Evolutionary conservation across 2,888 invertebrate species (phyloP).

Genomic region (Pinctada fucata): DNA sequence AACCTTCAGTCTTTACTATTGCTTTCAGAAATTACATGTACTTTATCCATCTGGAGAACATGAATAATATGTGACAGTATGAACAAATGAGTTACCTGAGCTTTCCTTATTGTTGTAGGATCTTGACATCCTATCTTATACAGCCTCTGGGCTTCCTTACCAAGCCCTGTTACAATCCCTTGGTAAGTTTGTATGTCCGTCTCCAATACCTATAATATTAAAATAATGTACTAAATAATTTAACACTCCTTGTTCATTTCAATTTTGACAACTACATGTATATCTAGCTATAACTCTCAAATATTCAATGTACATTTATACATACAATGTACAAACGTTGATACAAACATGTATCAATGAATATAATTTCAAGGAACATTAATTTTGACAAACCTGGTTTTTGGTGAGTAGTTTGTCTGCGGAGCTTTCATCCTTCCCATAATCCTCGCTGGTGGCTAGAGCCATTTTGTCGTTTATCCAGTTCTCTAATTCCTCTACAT

Average conservation of each 20-base stretch:
- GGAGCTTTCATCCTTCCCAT: constrained; percentile 93
- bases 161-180: constrained; percentile 70
- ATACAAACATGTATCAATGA: background rate
- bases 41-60: no score
- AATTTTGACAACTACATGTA: no score
- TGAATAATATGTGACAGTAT: no score
- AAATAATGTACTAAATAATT: constrained; percentile 12
- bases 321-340: background rate
- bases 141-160: constrained; percentile 69
- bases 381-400: constrained; percentile 82
- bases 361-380: no score
- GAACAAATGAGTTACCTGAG: constrained; percentile 62
- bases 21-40: no score
- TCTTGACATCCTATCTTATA: constrained; percentile 89
- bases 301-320: background rate
- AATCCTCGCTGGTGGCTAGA: constrained; percentile 91
- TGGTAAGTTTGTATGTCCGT: constrained; percentile 75
- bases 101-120: constrained; percentile 70
- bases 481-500: constrained; percentile 97
- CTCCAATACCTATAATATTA: constrained; percentile 82
- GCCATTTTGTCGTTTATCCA: constrained; percentile 98
- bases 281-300: background rate
- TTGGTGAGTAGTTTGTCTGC: constrained; percentile 95
- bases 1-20: no score
- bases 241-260: background rate